Percentiles rank a stretch among this genome's conserved stretches.
phyloP scores from a whole-genome alignment of 2,113 vertebrate genomes.

The Zeus faber region DNA sequence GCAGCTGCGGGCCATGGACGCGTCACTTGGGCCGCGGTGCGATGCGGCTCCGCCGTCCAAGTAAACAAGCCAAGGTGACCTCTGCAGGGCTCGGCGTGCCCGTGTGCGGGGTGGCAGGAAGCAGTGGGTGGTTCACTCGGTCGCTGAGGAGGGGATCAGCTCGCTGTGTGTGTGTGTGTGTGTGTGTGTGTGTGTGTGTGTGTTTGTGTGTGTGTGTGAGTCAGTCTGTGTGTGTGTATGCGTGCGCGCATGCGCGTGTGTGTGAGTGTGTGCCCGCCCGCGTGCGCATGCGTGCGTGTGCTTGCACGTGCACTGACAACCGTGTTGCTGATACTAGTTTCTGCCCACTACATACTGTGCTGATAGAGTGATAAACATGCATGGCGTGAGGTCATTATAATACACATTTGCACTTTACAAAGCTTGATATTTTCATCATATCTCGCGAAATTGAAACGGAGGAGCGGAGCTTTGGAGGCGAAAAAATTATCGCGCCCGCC shows the following conservation, averaged over 20 bases:
- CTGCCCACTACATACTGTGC: no score
- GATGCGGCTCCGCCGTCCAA: no score
- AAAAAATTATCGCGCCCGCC: conserved; percentile 2
- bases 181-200: background rate
- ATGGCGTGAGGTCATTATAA: conserved; percentile 1
- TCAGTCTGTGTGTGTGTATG: conserved; percentile 21
- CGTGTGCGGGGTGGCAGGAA: conserved; percentile 37
- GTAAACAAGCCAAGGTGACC: conserved; percentile 72
- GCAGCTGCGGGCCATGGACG: conserved; percentile 40
- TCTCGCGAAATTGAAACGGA: no score
- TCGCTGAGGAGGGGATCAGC: conserved; percentile 51
- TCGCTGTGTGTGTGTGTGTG: conserved; percentile 15
- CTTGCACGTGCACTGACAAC: conserved; percentile 8
- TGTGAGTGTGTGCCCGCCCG: conserved; percentile 9
- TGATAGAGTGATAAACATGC: conserved; percentile 26
- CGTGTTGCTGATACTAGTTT: conserved; percentile 6
- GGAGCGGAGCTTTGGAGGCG: background rate
- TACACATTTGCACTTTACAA: background rate
- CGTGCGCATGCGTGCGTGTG: conserved; percentile 20
- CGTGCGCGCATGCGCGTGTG: conserved; percentile 15
- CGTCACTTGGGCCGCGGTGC: conserved; percentile 23
- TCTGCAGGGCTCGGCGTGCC: conserved; percentile 58
- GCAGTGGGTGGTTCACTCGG: conserved; percentile 62
- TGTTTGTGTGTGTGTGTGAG: conserved; percentile 1
- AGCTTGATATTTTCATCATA: no score